A percentile compares a stretch with the other conserved stretches of the same genome.
Evolutionary conservation across 2,113 vertebrate species (phyloP).

Genomic region (Mandrillus leucophaeus): DNA sequence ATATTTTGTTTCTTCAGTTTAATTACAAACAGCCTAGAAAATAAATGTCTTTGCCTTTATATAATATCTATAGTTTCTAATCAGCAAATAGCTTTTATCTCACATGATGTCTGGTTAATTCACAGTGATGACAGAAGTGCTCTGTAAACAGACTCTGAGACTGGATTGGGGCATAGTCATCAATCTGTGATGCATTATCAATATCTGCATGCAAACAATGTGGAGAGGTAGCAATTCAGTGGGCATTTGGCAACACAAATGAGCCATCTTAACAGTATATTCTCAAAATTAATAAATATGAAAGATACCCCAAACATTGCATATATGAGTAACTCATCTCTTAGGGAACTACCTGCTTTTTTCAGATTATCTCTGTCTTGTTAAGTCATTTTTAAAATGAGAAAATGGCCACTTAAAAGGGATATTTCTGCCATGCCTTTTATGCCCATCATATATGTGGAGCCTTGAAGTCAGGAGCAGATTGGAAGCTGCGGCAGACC

Average conservation of each 20-base stretch:
- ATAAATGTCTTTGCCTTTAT: neutral
- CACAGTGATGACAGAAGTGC: neutral
- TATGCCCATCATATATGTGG: neutral
- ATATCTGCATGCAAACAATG: neutral
- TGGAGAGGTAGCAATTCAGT: neutral
- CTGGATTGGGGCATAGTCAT: neutral
- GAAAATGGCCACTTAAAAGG: neutral
- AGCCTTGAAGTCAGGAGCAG: neutral
- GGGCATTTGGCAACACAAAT: neutral
- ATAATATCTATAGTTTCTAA: neutral
- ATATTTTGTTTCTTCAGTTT: conserved; percentile 36
- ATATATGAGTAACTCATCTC: neutral
- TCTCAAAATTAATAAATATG: neutral
- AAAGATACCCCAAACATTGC: neutral
- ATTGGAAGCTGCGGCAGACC: neutral
- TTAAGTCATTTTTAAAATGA: neutral
- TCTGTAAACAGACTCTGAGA: neutral
- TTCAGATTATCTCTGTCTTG: neutral
- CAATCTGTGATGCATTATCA: neutral
- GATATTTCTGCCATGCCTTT: neutral
- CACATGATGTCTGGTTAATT: neutral
- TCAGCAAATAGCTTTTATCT: neutral
- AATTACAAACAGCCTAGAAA: neutral
- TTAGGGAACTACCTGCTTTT: neutral
- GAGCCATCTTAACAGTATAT: neutral